These are phyloP conservation scores for Arvicola amphibius DNA, from an alignment of 2,797 vertebrate species.

Conservation along the genomic window DNA sequence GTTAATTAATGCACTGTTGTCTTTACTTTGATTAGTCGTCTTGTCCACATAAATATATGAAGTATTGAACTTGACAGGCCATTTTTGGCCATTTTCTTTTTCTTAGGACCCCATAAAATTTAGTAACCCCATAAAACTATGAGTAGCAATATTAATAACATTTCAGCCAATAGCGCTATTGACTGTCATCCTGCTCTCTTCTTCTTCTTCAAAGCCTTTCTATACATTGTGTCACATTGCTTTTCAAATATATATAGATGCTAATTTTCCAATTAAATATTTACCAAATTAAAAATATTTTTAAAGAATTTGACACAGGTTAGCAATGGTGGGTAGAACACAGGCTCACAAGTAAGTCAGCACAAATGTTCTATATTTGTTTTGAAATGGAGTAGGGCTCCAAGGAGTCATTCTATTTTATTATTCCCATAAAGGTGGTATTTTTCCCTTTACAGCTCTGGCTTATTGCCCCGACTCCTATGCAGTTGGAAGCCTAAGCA, in stretches of 20 bases:
- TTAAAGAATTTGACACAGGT: slow-evolving; percentile 38
- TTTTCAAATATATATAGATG: slow-evolving; percentile 28
- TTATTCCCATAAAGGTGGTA: slow-evolving; percentile 58
- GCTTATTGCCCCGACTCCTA: neutral
- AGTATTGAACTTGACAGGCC: neutral
- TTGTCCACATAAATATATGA: slow-evolving; percentile 11
- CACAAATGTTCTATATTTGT: slow-evolving; percentile 55
- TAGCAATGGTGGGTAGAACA: neutral
- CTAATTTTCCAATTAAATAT: slow-evolving; percentile 59
- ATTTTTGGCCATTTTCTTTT: slow-evolving; percentile 59
- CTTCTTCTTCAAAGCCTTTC: slow-evolving; percentile 54
- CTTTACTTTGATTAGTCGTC: slow-evolving; percentile 34
- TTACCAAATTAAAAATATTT: slow-evolving; percentile 33
- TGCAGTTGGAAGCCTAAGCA: neutral
- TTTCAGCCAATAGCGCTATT: slow-evolving; percentile 38
- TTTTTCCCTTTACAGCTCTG: slow-evolving; percentile 53
- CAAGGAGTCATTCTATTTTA: slow-evolving; percentile 62
- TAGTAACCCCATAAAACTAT: neutral
- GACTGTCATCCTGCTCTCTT: slow-evolving; percentile 26
- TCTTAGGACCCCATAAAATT: neutral
- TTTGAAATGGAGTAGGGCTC: slow-evolving; percentile 63
- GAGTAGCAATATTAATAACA: slow-evolving; percentile 60
- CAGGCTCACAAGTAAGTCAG: slow-evolving; percentile 19
- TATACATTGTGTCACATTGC: neutral
- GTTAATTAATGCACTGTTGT: neutral